Evolutionary conservation across 2,888 invertebrate genomes (phyloP).

Genomic region (Hedya salicella): DNA sequence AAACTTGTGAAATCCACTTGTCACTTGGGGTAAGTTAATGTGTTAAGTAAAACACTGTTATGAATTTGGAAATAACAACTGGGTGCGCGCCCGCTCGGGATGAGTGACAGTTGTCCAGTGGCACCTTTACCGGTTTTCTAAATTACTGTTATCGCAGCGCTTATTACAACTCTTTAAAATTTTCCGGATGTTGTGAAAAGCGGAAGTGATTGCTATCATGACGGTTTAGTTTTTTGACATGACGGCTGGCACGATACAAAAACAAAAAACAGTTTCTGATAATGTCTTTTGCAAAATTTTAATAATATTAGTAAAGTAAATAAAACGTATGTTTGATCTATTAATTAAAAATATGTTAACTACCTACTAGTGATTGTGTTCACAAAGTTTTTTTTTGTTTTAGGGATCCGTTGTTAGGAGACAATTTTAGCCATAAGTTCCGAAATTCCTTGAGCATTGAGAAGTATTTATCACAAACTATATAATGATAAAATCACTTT

Average conservation of each 20-base stretch:
- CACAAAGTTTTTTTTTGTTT: conserved; percentile 57
- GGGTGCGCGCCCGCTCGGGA: too few relatives aligned
- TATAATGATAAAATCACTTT: conserved; percentile 59
- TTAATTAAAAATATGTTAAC: conserved; percentile 31
- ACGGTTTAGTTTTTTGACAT: conserved; percentile 54
- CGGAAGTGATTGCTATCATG: conserved; percentile 50
- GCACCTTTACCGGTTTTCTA: conserved; percentile 24
- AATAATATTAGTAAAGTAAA: conserved; percentile 71
- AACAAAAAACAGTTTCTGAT: conserved; percentile 80
- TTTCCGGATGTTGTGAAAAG: conserved; percentile 46
- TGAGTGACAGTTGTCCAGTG: too few relatives aligned
- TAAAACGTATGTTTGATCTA: conserved; percentile 64
- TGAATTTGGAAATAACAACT: too few relatives aligned
- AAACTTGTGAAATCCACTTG: too few relatives aligned
- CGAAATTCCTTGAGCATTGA: conserved; percentile 27
- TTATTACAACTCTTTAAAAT: neutral
- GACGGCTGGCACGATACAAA: conserved; percentile 69
- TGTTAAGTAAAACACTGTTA: too few relatives aligned
- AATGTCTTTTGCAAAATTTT: conserved; percentile 78
- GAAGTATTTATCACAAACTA: conserved; percentile 54
- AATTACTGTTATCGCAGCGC: conserved; percentile 1
- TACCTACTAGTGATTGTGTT: conserved; percentile 32
- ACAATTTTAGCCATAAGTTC: conserved; percentile 54
- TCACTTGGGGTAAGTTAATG: too few relatives aligned
- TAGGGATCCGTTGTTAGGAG: conserved; percentile 62